These are phyloP conservation scores for Gavia stellata DNA, from an alignment of 2,113 vertebrate species.

Conservation along the genomic window DNA sequence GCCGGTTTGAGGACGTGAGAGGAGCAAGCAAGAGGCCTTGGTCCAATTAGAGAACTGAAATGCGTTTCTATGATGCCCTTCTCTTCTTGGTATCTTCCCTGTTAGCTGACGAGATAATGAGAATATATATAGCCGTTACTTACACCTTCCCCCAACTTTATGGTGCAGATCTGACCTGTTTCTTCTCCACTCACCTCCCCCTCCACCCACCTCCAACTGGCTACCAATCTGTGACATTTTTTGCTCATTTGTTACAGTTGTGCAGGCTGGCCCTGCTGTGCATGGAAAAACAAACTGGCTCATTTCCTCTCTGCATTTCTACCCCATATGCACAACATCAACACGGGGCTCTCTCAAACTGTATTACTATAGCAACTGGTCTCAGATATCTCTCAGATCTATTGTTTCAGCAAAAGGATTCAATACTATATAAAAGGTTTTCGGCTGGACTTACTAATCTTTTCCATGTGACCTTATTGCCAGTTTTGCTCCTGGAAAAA, in stretches of 20 bases:
- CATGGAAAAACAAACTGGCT: conserved; percentile 11
- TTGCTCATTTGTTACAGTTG: conserved; percentile 63
- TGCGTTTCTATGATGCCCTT: not conserved
- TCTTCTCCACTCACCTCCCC: not conserved
- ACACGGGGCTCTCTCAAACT: not conserved
- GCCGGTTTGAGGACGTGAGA: not conserved
- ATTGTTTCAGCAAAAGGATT: not conserved
- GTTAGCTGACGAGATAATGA: not conserved
- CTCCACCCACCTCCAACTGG: conserved; percentile 61
- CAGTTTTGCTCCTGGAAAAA: not conserved
- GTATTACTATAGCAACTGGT: conserved; percentile 45
- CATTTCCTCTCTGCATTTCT: conserved; percentile 31
- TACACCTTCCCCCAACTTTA: not conserved
- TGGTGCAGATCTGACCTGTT: conserved; percentile 15
- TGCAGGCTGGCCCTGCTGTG: not conserved
- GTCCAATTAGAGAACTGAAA: not conserved
- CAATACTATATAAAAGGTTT: not conserved
- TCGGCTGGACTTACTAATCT: not conserved
- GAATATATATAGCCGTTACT: conserved; percentile 1
- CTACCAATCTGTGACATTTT: conserved; percentile 49
- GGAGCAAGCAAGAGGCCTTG: not conserved
- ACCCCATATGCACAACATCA: conserved; percentile 16
- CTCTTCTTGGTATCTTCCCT: not conserved
- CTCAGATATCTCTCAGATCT: not conserved
- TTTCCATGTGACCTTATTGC: not conserved